phyloP scores from a whole-genome alignment of 2,113 vertebrate genomes.

The Jacana jacana region DNA sequence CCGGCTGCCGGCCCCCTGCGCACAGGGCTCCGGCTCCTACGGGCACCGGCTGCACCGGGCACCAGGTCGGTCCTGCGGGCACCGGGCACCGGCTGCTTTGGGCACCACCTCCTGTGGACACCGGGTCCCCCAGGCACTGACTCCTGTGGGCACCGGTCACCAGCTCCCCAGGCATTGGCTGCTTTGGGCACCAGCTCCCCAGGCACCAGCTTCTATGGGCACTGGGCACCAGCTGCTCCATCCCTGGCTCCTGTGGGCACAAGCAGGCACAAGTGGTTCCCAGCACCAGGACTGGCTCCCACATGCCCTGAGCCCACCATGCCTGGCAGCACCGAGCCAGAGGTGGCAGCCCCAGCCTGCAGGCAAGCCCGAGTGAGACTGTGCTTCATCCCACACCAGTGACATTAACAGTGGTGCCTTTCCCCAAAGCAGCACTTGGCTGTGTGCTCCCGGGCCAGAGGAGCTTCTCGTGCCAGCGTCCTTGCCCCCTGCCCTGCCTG shows the following conservation, averaged over 20 bases:
- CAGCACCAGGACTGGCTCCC: background rate
- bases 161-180: background rate
- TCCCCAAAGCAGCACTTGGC: rapidly evolving
- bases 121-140: background rate
- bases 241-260: too few species aligned
- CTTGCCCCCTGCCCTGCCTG: rapidly evolving
- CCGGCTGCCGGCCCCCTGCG: background rate
- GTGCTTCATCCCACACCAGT: rapidly evolving
- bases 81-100: background rate
- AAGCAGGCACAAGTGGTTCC: too few species aligned
- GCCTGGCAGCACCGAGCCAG: background rate
- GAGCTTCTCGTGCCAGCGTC: too few species aligned
- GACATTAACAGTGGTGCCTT: rapidly evolving
- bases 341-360: background rate
- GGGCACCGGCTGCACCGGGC: background rate
- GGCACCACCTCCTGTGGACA: too few species aligned
- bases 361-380: background rate
- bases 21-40: background rate
- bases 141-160: background rate
- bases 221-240: background rate
- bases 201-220: background rate
- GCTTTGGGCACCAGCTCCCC: too few species aligned
- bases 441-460: background rate
- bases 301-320: background rate
- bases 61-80: background rate